Conservation (phyloP, 2,797 vertebrate species). For the Micromesistius poutassou region DNA sequence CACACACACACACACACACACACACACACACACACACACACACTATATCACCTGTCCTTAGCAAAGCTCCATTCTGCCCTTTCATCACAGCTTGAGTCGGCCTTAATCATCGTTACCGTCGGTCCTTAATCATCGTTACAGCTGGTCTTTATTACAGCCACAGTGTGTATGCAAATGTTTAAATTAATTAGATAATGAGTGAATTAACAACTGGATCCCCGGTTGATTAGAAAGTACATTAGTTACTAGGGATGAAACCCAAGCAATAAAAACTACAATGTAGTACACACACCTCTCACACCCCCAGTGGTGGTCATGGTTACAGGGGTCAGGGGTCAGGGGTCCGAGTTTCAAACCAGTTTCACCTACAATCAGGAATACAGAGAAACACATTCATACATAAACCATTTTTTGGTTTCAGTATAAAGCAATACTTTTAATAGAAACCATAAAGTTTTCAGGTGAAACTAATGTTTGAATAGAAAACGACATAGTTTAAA, state of each 20-base stretch:
- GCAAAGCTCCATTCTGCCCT: background rate
- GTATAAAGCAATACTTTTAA: background rate
- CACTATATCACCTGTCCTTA: background rate
- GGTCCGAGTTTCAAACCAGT: background rate
- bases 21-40: too few relatives aligned
- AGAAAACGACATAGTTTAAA: too few relatives aligned
- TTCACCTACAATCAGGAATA: conserved; percentile 32
- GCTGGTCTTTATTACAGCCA: background rate
- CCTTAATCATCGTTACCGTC: background rate
- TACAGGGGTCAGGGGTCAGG: conserved; percentile 13
- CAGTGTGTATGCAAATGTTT: background rate
- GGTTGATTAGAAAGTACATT: background rate
- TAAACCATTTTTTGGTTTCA: background rate
- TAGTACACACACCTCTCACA: conserved; percentile 57
- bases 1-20: too few relatives aligned
- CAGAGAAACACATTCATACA: background rate
- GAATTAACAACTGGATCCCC: background rate
- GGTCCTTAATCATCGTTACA: background rate
- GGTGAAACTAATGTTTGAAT: background rate
- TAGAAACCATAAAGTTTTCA: background rate
- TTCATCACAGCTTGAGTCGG: background rate
- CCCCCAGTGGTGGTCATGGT: conserved; percentile 60
- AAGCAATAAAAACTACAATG: too few relatives aligned
- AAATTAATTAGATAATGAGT: background rate
- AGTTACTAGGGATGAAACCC: background rate